phyloP scores from a whole-genome alignment of 1,140 invertebrate species.

The Meloidogyne hapla region DNA sequence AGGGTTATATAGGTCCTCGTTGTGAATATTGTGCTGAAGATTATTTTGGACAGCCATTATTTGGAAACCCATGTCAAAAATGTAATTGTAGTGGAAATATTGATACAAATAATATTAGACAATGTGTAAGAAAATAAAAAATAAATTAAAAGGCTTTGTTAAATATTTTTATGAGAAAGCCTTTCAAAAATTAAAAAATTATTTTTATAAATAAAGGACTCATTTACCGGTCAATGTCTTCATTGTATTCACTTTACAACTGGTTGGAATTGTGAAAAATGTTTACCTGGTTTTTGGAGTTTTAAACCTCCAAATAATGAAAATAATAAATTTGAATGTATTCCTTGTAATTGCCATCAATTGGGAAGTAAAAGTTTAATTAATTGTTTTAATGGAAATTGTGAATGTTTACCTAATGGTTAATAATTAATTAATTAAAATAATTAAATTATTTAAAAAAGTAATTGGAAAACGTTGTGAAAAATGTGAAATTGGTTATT shows the following conservation, averaged over 20 bases:
- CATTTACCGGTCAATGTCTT: conserved; percentile 86
- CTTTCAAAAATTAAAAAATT: no score
- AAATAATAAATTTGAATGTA: conserved; percentile 44
- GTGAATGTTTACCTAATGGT: conserved; percentile 79
- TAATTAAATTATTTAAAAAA: not conserved
- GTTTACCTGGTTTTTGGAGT: conserved; percentile 75
- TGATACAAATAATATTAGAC: conserved; percentile 86
- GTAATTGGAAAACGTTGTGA: conserved; percentile 16
- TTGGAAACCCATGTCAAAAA: conserved; percentile 74
- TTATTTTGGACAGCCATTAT: conserved; percentile 82
- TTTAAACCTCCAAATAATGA: conserved; percentile 63
- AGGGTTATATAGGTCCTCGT: conserved; percentile 77
- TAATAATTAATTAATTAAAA: not conserved
- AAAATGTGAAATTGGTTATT: conserved; percentile 69
- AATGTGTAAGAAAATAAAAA: conserved; percentile 71
- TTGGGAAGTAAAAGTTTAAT: conserved; percentile 70
- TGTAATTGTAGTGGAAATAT: conserved; percentile 94
- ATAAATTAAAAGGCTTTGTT: no score
- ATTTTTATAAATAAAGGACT: conserved; percentile 65
- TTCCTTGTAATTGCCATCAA: conserved; percentile 71
- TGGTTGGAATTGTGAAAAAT: conserved; percentile 79
- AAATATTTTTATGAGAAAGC: no score
- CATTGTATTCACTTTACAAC: conserved; percentile 94
- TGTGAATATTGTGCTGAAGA: conserved; percentile 92
- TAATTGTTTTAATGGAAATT: conserved; percentile 79